Evolutionary conservation across 2,888 invertebrate species (phyloP).

Genomic region (Hyles lineata): DNA sequence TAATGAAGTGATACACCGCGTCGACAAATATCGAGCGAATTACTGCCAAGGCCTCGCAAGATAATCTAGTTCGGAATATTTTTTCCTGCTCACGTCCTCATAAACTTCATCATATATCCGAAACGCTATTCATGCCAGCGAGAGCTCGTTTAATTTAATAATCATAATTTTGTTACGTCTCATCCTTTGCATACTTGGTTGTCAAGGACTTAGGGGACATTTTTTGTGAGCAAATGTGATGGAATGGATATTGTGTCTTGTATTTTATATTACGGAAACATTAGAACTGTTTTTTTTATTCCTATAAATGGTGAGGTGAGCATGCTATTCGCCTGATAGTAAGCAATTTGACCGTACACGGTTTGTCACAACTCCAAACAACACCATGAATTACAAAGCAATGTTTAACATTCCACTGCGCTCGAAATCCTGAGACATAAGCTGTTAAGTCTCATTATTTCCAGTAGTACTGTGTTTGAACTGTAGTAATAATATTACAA

Average conservation of each 20-base stretch:
- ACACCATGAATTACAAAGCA: too few species aligned
- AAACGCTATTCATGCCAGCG: conserved; percentile 21
- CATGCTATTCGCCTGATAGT: too few species aligned
- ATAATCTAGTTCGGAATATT: conserved; percentile 25
- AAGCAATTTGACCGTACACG: too few species aligned
- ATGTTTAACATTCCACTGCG: too few species aligned
- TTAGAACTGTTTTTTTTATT: too few species aligned
- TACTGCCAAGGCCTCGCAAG: conserved; percentile 10
- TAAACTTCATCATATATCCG: conserved; percentile 22
- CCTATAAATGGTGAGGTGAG: too few species aligned
- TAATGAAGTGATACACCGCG: conserved; percentile 19
- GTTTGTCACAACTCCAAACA: too few species aligned
- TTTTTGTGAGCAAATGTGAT: not conserved
- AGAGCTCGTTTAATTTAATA: conserved; percentile 23
- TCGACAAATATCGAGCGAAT: conserved; percentile 20
- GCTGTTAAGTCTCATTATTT: too few species aligned
- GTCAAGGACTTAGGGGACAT: not conserved
- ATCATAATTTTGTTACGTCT: conserved; percentile 26
- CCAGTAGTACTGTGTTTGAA: too few species aligned
- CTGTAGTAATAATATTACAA: too few species aligned
- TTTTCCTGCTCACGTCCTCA: conserved; percentile 21
- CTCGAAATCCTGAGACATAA: too few species aligned
- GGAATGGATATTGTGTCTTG: conserved; percentile 25
- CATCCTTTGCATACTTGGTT: conserved; percentile 22
- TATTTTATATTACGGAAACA: not conserved